Conservation (phyloP, 1,140 invertebrate species). For the Listronotus bonariensis region DNA sequence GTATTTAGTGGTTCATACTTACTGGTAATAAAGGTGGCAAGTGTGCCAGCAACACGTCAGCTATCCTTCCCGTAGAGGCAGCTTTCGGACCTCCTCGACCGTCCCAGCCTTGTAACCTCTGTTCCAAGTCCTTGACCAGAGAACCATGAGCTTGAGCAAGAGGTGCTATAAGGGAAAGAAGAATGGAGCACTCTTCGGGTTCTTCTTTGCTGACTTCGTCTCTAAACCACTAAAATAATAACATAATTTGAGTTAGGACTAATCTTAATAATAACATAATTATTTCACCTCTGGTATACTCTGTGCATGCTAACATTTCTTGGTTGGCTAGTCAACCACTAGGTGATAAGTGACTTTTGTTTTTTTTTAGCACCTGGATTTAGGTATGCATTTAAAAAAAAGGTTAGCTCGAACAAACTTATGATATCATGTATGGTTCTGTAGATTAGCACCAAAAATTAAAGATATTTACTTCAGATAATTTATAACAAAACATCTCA, state of each 20-base stretch:
- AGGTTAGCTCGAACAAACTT: too few relatives aligned
- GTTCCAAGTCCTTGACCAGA: slow-evolving; percentile 63
- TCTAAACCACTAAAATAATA: slow-evolving; percentile 61
- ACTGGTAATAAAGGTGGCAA: slow-evolving; percentile 63
- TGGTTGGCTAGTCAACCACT: background rate
- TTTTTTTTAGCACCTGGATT: background rate
- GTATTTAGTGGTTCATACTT: slow-evolving; percentile 34
- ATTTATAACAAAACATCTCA: too few relatives aligned
- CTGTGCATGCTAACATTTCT: too few relatives aligned
- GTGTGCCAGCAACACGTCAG: slow-evolving; percentile 70
- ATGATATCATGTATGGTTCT: too few relatives aligned
- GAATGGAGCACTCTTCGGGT: slow-evolving; percentile 59
- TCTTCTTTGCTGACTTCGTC: slow-evolving; percentile 65
- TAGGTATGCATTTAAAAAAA: too few relatives aligned
- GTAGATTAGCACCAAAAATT: too few relatives aligned
- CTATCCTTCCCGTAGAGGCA: slow-evolving; percentile 62
- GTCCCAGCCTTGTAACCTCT: slow-evolving; percentile 60
- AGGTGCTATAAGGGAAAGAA: slow-evolving; percentile 61
- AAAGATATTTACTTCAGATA: too few relatives aligned
- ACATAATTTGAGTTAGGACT: too few relatives aligned
- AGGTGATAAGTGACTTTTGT: background rate
- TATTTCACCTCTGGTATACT: too few relatives aligned
- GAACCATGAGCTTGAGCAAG: slow-evolving; percentile 64
- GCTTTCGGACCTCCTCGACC: slow-evolving; percentile 56
- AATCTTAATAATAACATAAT: too few relatives aligned